A percentile compares a stretch with the other conserved stretches of the same genome.
phyloP scores from a whole-genome alignment of 2,888 invertebrate species.

The Entomobrya proxima region DNA sequence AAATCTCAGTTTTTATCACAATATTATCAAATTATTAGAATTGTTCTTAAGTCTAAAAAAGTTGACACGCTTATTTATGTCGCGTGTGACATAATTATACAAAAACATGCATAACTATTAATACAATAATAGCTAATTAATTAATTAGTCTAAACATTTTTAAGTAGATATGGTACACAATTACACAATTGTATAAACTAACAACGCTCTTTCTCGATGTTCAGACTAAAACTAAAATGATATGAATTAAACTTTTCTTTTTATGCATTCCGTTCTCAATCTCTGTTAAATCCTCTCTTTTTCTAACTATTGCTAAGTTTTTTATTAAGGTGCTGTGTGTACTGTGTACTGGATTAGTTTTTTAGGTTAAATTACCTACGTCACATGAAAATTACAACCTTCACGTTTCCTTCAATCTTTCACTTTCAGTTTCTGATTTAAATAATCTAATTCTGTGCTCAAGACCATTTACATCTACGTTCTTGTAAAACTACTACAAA shows the following conservation, averaged over 20 bases:
- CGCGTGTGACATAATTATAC: background rate
- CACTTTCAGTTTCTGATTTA: background rate
- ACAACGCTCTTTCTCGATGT: background rate
- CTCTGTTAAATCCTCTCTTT: background rate
- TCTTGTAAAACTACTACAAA: background rate
- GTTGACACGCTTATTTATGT: background rate
- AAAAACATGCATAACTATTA: background rate
- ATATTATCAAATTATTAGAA: conserved; percentile 52
- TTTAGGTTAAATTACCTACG: too few relatives aligned
- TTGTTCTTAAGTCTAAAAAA: background rate
- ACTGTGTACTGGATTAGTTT: too few relatives aligned
- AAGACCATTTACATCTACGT: background rate
- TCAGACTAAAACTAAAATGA: too few relatives aligned
- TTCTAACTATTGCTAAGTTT: too few relatives aligned
- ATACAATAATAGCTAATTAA: background rate
- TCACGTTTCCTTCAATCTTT: background rate
- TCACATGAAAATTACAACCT: conserved; percentile 62
- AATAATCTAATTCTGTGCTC: background rate
- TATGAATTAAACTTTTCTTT: conserved; percentile 30
- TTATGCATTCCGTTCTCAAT: background rate
- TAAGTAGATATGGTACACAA: background rate
- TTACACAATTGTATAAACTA: background rate
- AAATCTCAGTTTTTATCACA: conserved; percentile 66
- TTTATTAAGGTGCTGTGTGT: too few relatives aligned
- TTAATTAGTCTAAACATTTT: background rate